Percentiles rank a stretch among this genome's conserved stretches.
These are phyloP conservation scores for Pseudorectes ferrugineus DNA, from an alignment of 2,113 vertebrate species.

Conservation along the genomic window DNA sequence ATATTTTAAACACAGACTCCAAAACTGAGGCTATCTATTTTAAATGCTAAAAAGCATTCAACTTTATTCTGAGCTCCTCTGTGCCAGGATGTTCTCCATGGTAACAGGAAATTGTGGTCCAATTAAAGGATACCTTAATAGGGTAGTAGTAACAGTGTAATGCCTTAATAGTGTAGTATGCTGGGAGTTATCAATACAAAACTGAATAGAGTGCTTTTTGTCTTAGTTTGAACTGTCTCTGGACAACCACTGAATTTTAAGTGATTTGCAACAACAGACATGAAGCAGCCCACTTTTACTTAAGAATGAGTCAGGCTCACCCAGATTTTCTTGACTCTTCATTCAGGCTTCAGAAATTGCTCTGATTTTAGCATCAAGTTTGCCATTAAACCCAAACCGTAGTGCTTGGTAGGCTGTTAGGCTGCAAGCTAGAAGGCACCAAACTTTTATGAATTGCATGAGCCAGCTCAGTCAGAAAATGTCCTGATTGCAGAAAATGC, in stretches of 20 bases:
- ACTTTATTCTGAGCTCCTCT: not conserved
- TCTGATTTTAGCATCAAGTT: not conserved
- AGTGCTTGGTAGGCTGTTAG: not conserved
- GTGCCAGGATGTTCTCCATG: slow-evolving; percentile 7
- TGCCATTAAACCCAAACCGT: not conserved
- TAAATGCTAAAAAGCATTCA: not conserved
- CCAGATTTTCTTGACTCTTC: not conserved
- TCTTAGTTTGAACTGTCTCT: slow-evolving; percentile 3
- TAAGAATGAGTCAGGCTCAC: not conserved
- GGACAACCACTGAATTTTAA: slow-evolving; percentile 57
- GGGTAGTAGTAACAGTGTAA: not conserved
- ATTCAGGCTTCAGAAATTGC: not conserved
- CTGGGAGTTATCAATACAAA: not conserved
- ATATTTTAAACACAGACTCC: not conserved
- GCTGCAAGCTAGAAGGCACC: not conserved
- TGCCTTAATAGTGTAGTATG: not conserved
- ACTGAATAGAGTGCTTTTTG: slow-evolving; percentile 33
- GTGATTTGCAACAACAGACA: not conserved
- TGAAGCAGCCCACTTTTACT: not conserved
- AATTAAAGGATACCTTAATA: not conserved
- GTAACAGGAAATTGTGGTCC: slow-evolving; percentile 22
- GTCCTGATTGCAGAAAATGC: not conserved
- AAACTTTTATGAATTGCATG: not conserved
- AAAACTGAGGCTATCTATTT: not conserved
- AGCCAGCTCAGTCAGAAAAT: not conserved